Evolutionary conservation across 2,113 vertebrate genomes (phyloP).

Genomic region (Oxygymnocypris stewartii): DNA sequence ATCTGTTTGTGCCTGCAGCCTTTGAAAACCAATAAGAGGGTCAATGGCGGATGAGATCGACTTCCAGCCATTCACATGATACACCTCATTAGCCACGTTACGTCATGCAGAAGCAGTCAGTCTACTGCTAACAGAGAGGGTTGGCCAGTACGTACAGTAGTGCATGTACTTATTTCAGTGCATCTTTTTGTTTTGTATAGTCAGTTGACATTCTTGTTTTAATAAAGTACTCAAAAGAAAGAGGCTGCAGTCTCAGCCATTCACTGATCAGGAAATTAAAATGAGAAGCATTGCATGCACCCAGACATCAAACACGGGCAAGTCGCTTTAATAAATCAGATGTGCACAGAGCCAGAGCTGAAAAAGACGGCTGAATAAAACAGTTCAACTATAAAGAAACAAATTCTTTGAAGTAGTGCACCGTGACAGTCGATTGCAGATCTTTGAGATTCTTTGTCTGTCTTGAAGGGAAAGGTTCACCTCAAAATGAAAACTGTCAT

Average conservation of each 20-base stretch:
- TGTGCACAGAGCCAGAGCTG: neutral
- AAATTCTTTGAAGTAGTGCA: neutral
- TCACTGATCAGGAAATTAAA: neutral
- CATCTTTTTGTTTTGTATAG: neutral
- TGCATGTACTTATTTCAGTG: neutral
- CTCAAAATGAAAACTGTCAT: neutral
- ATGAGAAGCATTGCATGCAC: neutral
- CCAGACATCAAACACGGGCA: neutral
- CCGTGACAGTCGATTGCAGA: neutral
- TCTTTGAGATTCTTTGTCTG: neutral
- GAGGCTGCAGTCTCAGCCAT: neutral
- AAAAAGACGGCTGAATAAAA: slow-evolving; percentile 8
- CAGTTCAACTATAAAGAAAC: neutral
- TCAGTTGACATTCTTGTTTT: neutral
- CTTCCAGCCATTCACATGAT: slow-evolving; percentile 23
- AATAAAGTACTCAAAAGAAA: neutral
- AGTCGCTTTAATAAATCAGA: neutral
- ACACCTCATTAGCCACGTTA: slow-evolving; percentile 10
- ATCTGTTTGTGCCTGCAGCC: slow-evolving; percentile 24
- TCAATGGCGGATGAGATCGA: slow-evolving; percentile 26
- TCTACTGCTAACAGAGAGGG: neutral
- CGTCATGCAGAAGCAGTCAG: neutral
- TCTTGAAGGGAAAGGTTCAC: neutral
- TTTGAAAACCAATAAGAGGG: slow-evolving; percentile 23
- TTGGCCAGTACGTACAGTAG: neutral